A percentile compares a stretch with the other conserved stretches of the same genome.
Conservation (phyloP, 2,888 invertebrate species). For the Diadegma fenestrale region DNA sequence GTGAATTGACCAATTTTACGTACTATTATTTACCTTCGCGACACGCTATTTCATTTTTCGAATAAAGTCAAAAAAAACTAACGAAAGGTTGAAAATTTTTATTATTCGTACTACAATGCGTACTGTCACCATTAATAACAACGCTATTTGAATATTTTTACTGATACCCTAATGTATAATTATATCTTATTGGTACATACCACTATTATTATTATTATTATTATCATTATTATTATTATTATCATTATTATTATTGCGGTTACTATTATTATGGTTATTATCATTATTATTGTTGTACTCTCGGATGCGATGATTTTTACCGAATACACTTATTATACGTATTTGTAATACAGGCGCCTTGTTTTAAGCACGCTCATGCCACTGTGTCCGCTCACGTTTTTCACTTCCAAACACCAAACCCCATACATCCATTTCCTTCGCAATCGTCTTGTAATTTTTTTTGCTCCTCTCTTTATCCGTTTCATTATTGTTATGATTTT, state of each 20-base stretch:
- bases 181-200: slow-evolving; percentile 60
- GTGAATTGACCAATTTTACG: not conserved
- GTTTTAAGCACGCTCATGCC: slow-evolving; percentile 8
- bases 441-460: not conserved
- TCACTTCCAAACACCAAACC: not conserved
- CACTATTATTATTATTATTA: slow-evolving; percentile 60
- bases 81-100: slow-evolving; percentile 20
- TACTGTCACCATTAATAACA: slow-evolving; percentile 63
- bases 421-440: not conserved
- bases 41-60: not conserved
- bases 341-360: slow-evolving; percentile 59
- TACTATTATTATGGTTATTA: slow-evolving; percentile 58
- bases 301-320: slow-evolving; percentile 70
- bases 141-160: slow-evolving; percentile 60
- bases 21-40: slow-evolving; percentile 11
- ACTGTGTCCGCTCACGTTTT: not conserved
- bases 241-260: slow-evolving; percentile 59
- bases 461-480: slow-evolving; percentile 15
- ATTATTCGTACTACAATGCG: slow-evolving; percentile 37
- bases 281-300: slow-evolving; percentile 58
- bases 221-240: slow-evolving; percentile 59
- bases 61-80: slow-evolving; percentile 4
- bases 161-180: slow-evolving; percentile 56
- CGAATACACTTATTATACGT: slow-evolving; percentile 58
- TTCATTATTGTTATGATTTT: slow-evolving; percentile 29